Evolutionary conservation across 2,797 vertebrate genomes (phyloP).

Genomic region (Etheostoma perlongum): DNA sequence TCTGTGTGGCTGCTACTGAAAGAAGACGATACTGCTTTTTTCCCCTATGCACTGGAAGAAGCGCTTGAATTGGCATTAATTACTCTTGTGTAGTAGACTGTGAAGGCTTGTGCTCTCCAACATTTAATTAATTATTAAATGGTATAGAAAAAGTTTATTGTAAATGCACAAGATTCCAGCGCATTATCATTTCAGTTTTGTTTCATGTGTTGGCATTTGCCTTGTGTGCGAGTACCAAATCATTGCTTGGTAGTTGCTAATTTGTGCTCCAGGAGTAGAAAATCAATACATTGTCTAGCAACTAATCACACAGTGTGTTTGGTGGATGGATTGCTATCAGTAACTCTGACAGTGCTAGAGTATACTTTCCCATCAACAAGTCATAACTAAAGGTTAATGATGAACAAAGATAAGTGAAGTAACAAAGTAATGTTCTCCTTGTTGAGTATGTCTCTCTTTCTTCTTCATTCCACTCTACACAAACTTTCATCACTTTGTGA

Average conservation of each 20-base stretch:
- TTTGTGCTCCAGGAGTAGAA: constrained; percentile 60
- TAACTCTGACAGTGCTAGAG: constrained; percentile 42
- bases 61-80: constrained; percentile 74
- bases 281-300: constrained; percentile 69
- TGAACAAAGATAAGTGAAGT: constrained; percentile 30
- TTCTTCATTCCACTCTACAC: constrained; percentile 28
- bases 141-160: constrained; percentile 59
- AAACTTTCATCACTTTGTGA: constrained; percentile 53
- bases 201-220: constrained; percentile 43
- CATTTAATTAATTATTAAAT: constrained; percentile 78
- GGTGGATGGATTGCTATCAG: constrained; percentile 45
- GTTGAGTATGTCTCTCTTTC: constrained; percentile 20
- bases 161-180: constrained; percentile 59
- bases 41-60: constrained; percentile 29
- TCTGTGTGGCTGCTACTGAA: constrained; percentile 21
- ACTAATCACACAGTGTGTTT: constrained; percentile 60
- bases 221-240: constrained; percentile 45
- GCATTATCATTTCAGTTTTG: constrained; percentile 62
- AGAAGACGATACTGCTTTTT: constrained; percentile 25
- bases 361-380: constrained; percentile 49
- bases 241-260: constrained; percentile 53
- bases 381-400: constrained; percentile 6
- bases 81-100: constrained; percentile 74
- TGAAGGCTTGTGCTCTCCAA: constrained; percentile 65
- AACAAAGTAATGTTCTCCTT: constrained; percentile 25